Evolutionary conservation across 2,888 invertebrate species (phyloP).

Genomic region (Calameuta filiformis): DNA sequence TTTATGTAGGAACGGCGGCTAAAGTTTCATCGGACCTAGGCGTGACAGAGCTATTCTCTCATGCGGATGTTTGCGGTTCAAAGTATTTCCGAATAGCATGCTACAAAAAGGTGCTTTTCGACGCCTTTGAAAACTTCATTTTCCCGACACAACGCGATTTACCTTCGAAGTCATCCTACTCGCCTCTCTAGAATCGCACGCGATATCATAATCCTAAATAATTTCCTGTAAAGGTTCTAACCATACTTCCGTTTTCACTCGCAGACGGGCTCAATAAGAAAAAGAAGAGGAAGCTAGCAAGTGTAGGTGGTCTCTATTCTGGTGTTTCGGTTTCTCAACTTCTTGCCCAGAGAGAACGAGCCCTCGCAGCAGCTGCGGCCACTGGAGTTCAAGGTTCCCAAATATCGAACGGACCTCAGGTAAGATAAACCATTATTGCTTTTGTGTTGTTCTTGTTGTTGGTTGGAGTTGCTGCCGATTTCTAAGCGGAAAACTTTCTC

Average conservation of each 20-base stretch:
- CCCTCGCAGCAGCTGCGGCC: slow-evolving; percentile 49
- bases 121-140: neutral
- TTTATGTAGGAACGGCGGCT: slow-evolving; percentile 4
- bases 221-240: neutral
- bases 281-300: slow-evolving; percentile 75
- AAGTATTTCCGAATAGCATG: neutral
- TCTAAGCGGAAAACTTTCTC: neutral
- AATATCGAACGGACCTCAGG: slow-evolving; percentile 59
- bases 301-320: slow-evolving; percentile 71
- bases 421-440: slow-evolving; percentile 28
- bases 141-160: neutral
- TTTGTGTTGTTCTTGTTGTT: neutral
- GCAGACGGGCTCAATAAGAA: slow-evolving; percentile 68
- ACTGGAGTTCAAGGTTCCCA: slow-evolving; percentile 48
- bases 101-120: neutral
- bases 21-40: neutral
- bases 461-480: neutral
- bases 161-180: neutral
- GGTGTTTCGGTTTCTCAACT: slow-evolving; percentile 76
- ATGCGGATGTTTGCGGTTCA: neutral
- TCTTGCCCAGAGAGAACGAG: slow-evolving; percentile 73
- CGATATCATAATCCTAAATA: neutral
- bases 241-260: slow-evolving; percentile 30
- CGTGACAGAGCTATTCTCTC: neutral
- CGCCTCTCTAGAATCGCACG: neutral